Evolutionary conservation across 2,888 invertebrate species (phyloP).

Genomic region (Ophion ventricosus): DNA sequence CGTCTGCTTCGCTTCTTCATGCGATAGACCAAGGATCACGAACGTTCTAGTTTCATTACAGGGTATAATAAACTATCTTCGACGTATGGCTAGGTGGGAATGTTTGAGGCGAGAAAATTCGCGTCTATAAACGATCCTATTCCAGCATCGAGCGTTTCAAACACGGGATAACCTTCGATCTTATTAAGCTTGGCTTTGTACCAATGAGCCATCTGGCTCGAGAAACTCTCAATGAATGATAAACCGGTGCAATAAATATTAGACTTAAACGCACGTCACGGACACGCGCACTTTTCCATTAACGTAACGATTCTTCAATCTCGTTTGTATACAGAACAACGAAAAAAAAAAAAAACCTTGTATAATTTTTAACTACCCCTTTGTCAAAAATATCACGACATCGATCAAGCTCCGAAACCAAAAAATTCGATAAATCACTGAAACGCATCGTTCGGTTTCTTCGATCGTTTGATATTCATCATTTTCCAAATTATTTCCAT

Average conservation of each 20-base stretch:
- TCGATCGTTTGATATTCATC: too few relatives aligned
- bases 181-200: constrained; percentile 57
- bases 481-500: too few relatives aligned
- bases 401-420: neutral
- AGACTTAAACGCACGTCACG: constrained; percentile 17
- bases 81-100: constrained; percentile 20
- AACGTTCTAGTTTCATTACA: constrained; percentile 25
- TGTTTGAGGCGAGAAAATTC: constrained; percentile 32
- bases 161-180: constrained; percentile 58
- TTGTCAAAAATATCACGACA: neutral
- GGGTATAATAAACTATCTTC: constrained; percentile 35
- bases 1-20: constrained; percentile 23
- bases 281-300: constrained; percentile 23
- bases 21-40: constrained; percentile 10
- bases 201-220: constrained; percentile 50
- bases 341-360: neutral
- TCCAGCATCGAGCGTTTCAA: constrained; percentile 18
- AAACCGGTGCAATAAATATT: constrained; percentile 37
- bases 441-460: too few relatives aligned
- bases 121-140: constrained; percentile 41
- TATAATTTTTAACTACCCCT: neutral
- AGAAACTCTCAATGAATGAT: constrained; percentile 27
- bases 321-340: neutral
- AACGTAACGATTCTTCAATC: neutral
- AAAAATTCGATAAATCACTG: too few relatives aligned